Conservation (phyloP, 2,888 invertebrate genomes). For the Gerris lacustris region DNA sequence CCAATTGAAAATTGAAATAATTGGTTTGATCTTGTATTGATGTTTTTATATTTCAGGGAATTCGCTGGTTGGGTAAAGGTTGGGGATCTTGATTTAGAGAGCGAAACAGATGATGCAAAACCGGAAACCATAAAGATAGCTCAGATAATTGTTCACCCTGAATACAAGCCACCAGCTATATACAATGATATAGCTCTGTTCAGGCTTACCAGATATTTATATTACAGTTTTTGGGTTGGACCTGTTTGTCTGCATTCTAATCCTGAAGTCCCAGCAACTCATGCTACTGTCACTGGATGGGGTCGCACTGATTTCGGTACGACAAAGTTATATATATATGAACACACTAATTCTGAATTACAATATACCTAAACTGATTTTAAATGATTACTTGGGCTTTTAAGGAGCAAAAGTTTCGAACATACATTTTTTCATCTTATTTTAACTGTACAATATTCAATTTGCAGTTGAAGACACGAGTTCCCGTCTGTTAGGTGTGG, state of each 20-base stretch:
- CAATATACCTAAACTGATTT: no score
- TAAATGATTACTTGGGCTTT: no score
- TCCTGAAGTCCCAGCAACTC: background rate
- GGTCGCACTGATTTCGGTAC: conserved; percentile 39
- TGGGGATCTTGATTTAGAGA: conserved; percentile 12
- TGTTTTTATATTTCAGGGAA: background rate
- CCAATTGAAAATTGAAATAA: no score
- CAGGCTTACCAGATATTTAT: conserved; percentile 31
- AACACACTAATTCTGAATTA: no score
- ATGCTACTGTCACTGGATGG: conserved; percentile 50
- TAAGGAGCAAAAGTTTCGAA: no score
- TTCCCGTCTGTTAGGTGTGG: conserved; percentile 23
- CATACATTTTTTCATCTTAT: no score
- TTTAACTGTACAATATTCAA: no score
- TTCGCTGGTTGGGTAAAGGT: conserved; percentile 12
- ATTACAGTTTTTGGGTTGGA: conserved; percentile 40
- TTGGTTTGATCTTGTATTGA: no score
- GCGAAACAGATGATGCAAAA: conserved; percentile 12
- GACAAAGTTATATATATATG: no score
- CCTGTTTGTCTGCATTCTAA: conserved; percentile 46
- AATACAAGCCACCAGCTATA: conserved; percentile 8
- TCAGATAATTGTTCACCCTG: conserved; percentile 15
- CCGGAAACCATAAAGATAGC: background rate
- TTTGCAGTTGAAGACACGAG: conserved; percentile 23
- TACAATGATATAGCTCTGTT: conserved; percentile 34